These are phyloP conservation scores for Archaeoteleia sp. DNA, from an alignment of 2,888 invertebrate genomes.

Conservation along the genomic window DNA sequence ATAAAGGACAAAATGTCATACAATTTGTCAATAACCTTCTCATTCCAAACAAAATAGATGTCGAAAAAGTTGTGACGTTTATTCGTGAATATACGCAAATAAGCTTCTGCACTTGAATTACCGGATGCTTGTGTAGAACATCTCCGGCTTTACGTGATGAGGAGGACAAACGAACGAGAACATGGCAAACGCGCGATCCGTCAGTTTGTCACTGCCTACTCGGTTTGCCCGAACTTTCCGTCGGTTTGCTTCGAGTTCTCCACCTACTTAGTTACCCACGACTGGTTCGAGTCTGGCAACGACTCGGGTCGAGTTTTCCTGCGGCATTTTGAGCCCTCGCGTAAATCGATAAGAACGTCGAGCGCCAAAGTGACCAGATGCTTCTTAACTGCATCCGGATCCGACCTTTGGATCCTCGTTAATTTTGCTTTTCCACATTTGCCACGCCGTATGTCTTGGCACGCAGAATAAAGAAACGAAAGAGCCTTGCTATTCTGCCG, in stretches of 20 bases:
- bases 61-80: too few relatives aligned
- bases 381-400: conserved; percentile 19
- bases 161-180: conserved; percentile 24
- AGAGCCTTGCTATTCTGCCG: too few relatives aligned
- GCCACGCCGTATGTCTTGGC: conserved; percentile 19
- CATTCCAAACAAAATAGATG: too few relatives aligned
- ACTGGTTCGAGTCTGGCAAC: conserved; percentile 33
- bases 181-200: conserved; percentile 15
- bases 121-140: conserved; percentile 7
- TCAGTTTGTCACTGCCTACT: conserved; percentile 42
- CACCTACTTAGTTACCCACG: conserved; percentile 46
- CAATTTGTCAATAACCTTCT: too few relatives aligned
- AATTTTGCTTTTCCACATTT: conserved; percentile 9
- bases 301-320: conserved; percentile 14
- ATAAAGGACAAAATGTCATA: too few relatives aligned
- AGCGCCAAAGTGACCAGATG: conserved; percentile 26
- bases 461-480: conserved; percentile 16
- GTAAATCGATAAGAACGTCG: conserved; percentile 29
- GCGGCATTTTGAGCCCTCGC: conserved; percentile 13
- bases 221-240: conserved; percentile 30
- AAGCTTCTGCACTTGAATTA: conserved; percentile 6
- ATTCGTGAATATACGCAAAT: background rate
- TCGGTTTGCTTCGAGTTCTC: conserved; percentile 31
- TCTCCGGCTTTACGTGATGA: conserved; percentile 14
- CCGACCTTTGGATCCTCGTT: background rate